These are phyloP conservation scores for Lagodon rhomboides DNA, from an alignment of 2,797 vertebrate genomes.

Conservation along the genomic window DNA sequence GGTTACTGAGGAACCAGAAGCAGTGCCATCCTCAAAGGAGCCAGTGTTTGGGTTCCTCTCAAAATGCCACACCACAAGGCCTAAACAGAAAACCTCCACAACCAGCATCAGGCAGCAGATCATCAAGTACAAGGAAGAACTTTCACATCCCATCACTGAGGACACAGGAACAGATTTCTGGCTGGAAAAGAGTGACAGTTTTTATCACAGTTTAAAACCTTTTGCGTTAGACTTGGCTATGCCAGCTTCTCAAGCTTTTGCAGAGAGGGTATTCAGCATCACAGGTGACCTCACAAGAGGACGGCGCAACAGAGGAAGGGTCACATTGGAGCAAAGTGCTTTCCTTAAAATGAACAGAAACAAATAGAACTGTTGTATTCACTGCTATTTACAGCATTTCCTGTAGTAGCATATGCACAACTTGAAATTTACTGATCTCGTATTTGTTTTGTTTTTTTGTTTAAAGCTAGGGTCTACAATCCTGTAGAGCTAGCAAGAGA, in stretches of 20 bases:
- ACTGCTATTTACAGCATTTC: no score
- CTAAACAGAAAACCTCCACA: constrained; percentile 11
- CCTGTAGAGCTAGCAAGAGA: no score
- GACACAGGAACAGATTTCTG: constrained; percentile 4
- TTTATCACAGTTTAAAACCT: neutral
- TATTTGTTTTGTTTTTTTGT: no score
- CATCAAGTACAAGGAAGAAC: constrained; percentile 34
- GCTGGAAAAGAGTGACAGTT: neutral
- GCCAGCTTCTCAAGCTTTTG: constrained; percentile 29
- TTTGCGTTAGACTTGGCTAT: constrained; percentile 23
- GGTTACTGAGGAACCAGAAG: constrained; percentile 30
- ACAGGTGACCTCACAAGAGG: constrained; percentile 30
- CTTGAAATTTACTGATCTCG: no score
- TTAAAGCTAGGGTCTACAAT: no score
- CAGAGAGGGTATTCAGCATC: constrained; percentile 15
- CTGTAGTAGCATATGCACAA: no score
- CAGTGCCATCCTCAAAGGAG: neutral
- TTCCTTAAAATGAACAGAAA: no score
- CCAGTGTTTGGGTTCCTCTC: constrained; percentile 18
- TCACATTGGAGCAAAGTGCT: no score
- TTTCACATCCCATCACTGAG: constrained; percentile 3
- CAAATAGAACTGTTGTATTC: no score
- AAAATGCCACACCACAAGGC: constrained; percentile 23
- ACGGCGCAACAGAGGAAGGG: neutral
- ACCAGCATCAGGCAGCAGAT: constrained; percentile 38